These are phyloP conservation scores for Leptoclinus maculatus DNA, from an alignment of 2,797 vertebrate species.

Conservation along the genomic window DNA sequence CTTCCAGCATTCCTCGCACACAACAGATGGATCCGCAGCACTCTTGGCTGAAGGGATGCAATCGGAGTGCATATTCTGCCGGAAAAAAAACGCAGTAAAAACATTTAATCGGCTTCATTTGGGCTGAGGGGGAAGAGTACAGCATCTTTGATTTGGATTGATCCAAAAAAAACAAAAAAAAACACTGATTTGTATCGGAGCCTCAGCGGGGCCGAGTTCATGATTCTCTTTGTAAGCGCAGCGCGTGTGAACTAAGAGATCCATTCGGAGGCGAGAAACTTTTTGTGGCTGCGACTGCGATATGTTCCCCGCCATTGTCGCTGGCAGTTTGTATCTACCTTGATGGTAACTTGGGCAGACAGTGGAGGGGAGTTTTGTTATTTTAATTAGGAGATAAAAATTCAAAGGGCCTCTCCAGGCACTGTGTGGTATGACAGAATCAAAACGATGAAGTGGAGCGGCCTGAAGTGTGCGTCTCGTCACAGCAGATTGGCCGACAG, in stretches of 20 bases:
- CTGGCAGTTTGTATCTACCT: slow-evolving; percentile 85
- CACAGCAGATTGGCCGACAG: slow-evolving; percentile 82
- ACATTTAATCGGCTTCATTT: slow-evolving; percentile 72
- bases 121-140: slow-evolving; percentile 53
- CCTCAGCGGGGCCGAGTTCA: slow-evolving; percentile 48
- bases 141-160: slow-evolving; percentile 67
- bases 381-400: slow-evolving; percentile 90
- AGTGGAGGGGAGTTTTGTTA: slow-evolving; percentile 86
- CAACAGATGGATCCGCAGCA: slow-evolving; percentile 77
- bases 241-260: slow-evolving; percentile 68
- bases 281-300: slow-evolving; percentile 70
- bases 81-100: slow-evolving; percentile 63
- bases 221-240: slow-evolving; percentile 75
- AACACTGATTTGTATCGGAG: slow-evolving; percentile 71
- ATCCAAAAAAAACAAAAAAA: slow-evolving; percentile 67
- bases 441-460: slow-evolving; percentile 83
- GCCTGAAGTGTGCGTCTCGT: slow-evolving; percentile 82
- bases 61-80: slow-evolving; percentile 54
- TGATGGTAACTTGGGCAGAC: slow-evolving; percentile 84
- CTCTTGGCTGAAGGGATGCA: slow-evolving; percentile 71
- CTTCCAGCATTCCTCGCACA: slow-evolving; percentile 68
- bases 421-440: slow-evolving; percentile 87
- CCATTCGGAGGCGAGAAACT: slow-evolving; percentile 68
- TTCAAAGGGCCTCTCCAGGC: slow-evolving; percentile 86
- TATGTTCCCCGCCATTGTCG: slow-evolving; percentile 75